These are phyloP conservation scores for Morbakka virulenta DNA, from an alignment of 30 jellyfish, hydroid and myxozoan species.

Conservation along the genomic window DNA sequence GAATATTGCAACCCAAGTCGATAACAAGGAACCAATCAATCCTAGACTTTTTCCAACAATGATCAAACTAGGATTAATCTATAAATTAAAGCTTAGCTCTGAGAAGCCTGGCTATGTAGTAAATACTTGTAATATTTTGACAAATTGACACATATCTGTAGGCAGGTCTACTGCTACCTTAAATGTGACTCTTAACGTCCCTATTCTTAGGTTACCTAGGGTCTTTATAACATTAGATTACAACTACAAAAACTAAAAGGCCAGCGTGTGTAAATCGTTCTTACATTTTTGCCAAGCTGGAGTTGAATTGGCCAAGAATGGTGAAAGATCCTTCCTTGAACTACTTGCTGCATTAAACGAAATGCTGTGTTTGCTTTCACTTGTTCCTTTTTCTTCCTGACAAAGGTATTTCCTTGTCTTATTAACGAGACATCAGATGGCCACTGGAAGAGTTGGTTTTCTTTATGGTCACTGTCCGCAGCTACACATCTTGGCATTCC, in stretches of 20 bases:
- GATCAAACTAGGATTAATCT: too few relatives aligned
- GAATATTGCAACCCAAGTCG: too few relatives aligned
- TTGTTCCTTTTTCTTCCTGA: constrained; percentile 35
- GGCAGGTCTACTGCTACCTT: background rate
- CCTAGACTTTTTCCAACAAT: too few relatives aligned
- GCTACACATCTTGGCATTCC: constrained; percentile 48
- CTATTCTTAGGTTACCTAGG: background rate
- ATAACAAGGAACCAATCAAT: too few relatives aligned
- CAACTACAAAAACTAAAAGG: background rate
- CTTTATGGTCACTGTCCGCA: constrained; percentile 26
- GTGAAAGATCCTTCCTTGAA: constrained; percentile 20
- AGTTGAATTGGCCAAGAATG: constrained; percentile 17
- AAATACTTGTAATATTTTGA: too few relatives aligned
- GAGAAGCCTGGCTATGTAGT: too few relatives aligned
- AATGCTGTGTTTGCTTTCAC: constrained; percentile 34
- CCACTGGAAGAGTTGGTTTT: too few relatives aligned
- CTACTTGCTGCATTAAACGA: constrained; percentile 32
- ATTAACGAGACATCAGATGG: constrained; percentile 33
- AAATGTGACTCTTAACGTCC: background rate
- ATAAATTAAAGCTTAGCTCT: too few relatives aligned
- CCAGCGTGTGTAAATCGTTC: background rate
- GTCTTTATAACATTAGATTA: background rate
- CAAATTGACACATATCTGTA: too few relatives aligned
- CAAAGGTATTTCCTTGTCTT: constrained; percentile 20
- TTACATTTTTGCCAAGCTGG: constrained; percentile 3